Base-by-base conservation (phyloP, 2,797 vertebrate genomes). In the Spheniscus humboldti region DNA sequence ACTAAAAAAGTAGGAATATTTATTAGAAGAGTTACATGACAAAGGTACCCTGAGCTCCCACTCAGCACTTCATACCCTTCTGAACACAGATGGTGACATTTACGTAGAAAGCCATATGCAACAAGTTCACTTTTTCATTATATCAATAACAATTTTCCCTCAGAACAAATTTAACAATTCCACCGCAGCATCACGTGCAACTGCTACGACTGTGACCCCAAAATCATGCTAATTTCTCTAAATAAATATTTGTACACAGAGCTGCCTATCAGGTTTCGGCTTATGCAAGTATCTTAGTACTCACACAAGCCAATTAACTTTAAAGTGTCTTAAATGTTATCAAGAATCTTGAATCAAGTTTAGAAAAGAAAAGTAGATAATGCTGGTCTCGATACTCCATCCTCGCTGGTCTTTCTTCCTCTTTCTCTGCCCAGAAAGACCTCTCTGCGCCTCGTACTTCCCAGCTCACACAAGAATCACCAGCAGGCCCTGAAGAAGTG, bases 211-310 rank as follows among this genome's bases (percentile, higher is more conserved):
- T 30, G 59, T 19, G 52, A 56, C 48, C 82, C 60, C 50, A 3
- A 69, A 60, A 55, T 14, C 64, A 43, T 4, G 4, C 30, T 30
- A 10, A n/a, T 63, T 78, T 69, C 82, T 67, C 89, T 45, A 41
- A 79, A 93, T 91, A 93, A 93, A 89, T 77, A 85, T 68, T 72
- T 79, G 57, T 67, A 77, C 85, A 68, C 53, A 53, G 63, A 90
- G 92, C 77, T 76, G 73, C 83, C 59, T 0, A 47, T 11, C 10
- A 2, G 53, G 57, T 8, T 27, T 18, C 41, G 77, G 59, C 39
- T 77, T 15, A 5, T 0, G 3, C 39, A 28, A 52, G 47, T 31
- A 5, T 23, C 80, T 33, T 8, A 2, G 3, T 2, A 13, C 63
- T 64, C 84, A 39, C 37, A 35, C 0, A 0, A 88, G 41, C 63